These are phyloP conservation scores for Tanytarsus gracilentus DNA, from an alignment of 2,888 invertebrate species.

Conservation along the genomic window DNA sequence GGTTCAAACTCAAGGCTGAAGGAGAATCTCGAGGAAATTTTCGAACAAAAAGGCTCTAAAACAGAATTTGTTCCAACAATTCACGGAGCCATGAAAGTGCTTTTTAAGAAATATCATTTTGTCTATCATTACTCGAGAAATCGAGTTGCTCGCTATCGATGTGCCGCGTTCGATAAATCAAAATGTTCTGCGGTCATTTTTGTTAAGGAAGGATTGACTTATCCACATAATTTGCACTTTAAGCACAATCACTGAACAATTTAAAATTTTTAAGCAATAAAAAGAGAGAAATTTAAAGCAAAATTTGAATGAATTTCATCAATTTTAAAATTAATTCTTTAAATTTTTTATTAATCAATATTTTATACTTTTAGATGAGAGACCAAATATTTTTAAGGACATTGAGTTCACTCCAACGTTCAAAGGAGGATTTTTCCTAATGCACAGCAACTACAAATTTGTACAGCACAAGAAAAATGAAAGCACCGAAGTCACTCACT, in stretches of 20 bases:
- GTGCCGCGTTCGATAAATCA: slow-evolving; percentile 12
- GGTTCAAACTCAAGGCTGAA: neutral
- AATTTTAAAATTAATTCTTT: neutral
- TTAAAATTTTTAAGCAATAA: neutral
- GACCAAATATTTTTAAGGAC: slow-evolving; percentile 4
- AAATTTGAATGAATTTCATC: neutral
- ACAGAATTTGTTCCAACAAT: slow-evolving; percentile 27
- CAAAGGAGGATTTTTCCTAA: slow-evolving; percentile 4
- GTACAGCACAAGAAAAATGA: slow-evolving; percentile 8
- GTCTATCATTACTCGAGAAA: slow-evolving; percentile 30
- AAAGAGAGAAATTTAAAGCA: neutral
- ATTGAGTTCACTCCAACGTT: neutral
- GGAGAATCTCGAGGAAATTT: slow-evolving; percentile 6
- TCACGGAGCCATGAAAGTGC: slow-evolving; percentile 31
- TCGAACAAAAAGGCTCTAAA: neutral
- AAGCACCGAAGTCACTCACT: neutral
- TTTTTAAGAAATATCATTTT: slow-evolving; percentile 24
- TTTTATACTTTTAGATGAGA: neutral
- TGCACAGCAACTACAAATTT: neutral
- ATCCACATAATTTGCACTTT: neutral
- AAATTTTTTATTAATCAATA: neutral
- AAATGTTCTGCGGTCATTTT: slow-evolving; percentile 14
- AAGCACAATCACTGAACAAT: neutral
- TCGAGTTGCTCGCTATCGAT: slow-evolving; percentile 30
- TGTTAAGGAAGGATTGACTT: neutral